phyloP scores from a whole-genome alignment of 2,888 invertebrate genomes.

The Leucophenga montana region DNA sequence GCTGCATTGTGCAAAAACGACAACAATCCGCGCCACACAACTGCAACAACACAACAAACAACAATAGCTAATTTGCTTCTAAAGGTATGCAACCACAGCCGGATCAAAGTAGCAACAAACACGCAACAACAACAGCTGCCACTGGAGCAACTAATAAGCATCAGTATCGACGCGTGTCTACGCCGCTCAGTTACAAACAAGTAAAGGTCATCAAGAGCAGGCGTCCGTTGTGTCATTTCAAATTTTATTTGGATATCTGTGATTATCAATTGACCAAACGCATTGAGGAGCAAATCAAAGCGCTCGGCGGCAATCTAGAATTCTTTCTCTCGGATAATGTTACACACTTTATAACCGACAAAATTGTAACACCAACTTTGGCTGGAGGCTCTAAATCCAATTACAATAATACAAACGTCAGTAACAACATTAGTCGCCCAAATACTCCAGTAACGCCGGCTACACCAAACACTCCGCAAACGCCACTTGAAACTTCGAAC shows the following conservation, averaged over 20 bases:
- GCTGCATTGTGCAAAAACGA: too few relatives aligned
- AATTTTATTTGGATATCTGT: slow-evolving; percentile 85
- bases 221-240: slow-evolving; percentile 79
- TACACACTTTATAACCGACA: slow-evolving; percentile 72
- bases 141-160: slow-evolving; percentile 43
- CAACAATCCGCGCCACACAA: neutral
- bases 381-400: slow-evolving; percentile 16
- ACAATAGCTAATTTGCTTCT: slow-evolving; percentile 68
- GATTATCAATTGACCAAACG: slow-evolving; percentile 79
- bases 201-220: slow-evolving; percentile 73
- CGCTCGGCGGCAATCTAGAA: slow-evolving; percentile 78
- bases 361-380: slow-evolving; percentile 43
- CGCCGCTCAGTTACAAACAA: slow-evolving; percentile 45
- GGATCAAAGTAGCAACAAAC: slow-evolving; percentile 71
- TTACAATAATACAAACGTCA: slow-evolving; percentile 30
- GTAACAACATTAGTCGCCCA: slow-evolving; percentile 49
- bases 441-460: slow-evolving; percentile 59
- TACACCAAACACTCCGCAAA: slow-evolving; percentile 65
- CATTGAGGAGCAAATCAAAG: slow-evolving; percentile 80
- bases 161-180: slow-evolving; percentile 36
- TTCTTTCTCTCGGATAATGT: slow-evolving; percentile 71
- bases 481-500: slow-evolving; percentile 49
- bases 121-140: slow-evolving; percentile 59
- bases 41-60: slow-evolving; percentile 27
- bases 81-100: slow-evolving; percentile 74